phyloP scores from a whole-genome alignment of 2,888 invertebrate genomes.

The Autographa pulchrina region DNA sequence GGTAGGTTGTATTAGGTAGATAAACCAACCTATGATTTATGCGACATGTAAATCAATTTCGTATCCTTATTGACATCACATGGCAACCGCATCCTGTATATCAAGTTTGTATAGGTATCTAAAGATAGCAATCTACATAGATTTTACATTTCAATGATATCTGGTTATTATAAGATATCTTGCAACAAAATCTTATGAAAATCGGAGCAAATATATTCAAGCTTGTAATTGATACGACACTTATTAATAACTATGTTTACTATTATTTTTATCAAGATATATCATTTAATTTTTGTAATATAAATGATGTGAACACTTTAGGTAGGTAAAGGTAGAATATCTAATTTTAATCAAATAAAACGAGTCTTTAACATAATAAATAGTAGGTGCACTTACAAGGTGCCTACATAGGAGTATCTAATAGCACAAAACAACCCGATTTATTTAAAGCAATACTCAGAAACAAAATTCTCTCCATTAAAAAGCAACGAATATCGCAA shows the following conservation, averaged over 20 bases:
- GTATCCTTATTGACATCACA: slow-evolving; percentile 43
- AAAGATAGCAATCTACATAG: slow-evolving; percentile 29
- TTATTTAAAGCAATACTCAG: background rate
- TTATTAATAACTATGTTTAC: background rate
- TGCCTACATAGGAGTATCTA: too few relatives aligned
- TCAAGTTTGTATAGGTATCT: slow-evolving; percentile 27
- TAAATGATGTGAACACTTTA: too few relatives aligned
- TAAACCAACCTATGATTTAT: slow-evolving; percentile 27
- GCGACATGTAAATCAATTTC: slow-evolving; percentile 42
- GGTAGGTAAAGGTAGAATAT: background rate
- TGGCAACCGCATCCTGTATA: slow-evolving; percentile 44
- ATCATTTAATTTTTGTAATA: background rate
- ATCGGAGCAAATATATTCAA: slow-evolving; percentile 5
- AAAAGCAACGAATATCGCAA: background rate
- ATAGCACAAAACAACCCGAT: background rate
- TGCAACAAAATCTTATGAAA: slow-evolving; percentile 25
- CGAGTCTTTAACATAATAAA: too few relatives aligned
- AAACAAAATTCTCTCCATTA: background rate
- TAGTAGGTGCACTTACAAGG: too few relatives aligned
- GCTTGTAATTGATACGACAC: slow-evolving; percentile 3
- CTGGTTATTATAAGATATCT: slow-evolving; percentile 28
- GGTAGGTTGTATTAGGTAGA: background rate
- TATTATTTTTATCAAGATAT: background rate
- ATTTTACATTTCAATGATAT: slow-evolving; percentile 46
- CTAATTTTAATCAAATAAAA: too few relatives aligned